Evolutionary conservation across 2,797 vertebrate species (phyloP), one percentile per base, ranked within the genome.

Genomic region (Moxostoma hubbsi): DNA sequence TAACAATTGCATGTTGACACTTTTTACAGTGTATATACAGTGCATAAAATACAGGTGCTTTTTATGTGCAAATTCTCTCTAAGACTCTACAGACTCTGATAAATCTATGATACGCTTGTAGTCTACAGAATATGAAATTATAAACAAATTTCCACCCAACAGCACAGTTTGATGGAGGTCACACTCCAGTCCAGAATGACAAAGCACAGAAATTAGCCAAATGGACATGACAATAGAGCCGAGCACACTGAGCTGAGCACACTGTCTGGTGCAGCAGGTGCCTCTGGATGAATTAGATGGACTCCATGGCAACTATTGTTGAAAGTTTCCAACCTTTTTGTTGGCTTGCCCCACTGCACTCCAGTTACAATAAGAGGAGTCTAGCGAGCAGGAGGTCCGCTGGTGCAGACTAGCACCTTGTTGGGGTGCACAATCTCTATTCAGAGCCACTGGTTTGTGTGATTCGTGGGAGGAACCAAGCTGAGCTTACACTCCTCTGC

Each of bases 291-390:
- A 78, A 75, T 65, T 7, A 62, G 54, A 65, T 12, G 53, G 43
- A 59, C 67, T 66, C 72, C 71, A 67, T 73, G 74, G 70, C 50
- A 76, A 75, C 78, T 54, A 81, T 83, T 84, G 85, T 83, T 83
- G 57, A 68, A 67, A 63, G 36, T 45, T 78, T 43, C n/a, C 18
- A 55, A 58, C 51, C 18, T 43, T 67, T 74, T 24, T 43, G 59
- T 49, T 62, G 59, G 53, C 43, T 36, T 15, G 59, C 71, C 71
- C 80, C 47, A 65, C 36, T 80, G 74, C 67, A 59, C 47, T 36
- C 50, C 59, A 50, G 59, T 51, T 76, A 73, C 49, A 67, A 36
- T 70, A 36, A 71, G 73, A 55, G 5, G 36, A 72, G 53, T 4
- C 57, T 18, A 57, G 53, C 58, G 59, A 67, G 68, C 54, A 72